Evolutionary conservation across 1,140 invertebrate species (phyloP), one percentile per base, ranked within the genome.

Genomic region (Acromyrmex echinatior): DNA sequence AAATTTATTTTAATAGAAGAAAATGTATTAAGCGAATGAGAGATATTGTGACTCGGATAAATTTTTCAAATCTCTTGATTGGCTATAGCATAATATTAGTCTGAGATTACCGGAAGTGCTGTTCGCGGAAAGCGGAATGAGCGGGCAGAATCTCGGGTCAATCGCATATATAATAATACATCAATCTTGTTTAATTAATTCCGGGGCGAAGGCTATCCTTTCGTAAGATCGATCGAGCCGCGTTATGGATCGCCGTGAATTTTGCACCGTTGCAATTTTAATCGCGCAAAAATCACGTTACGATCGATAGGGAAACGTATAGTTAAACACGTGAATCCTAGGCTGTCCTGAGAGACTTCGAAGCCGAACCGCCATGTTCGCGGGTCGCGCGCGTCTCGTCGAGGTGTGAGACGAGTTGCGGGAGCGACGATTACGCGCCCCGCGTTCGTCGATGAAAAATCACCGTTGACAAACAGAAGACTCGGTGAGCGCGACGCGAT

Each of bases 401-500:
- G 58, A 70, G 39, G 39, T 49, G 25, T 21, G 21, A 21, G 21
- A 21, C 21, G 21, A 21, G 21, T 4, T 18, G 3, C 60, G 25
- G 21, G 60, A 21, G 49, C 25, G 45, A 25, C 21, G 31, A 0
- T 0, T 18, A 56, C 53, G 53, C 18, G 53, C n/a, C 56, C 2
- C 45, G 35, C 45, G 9, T 53, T 73, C 70, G 18, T 28, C 49
- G 16, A 3, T 25, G 16, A 51, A 84, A 84, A 84, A 62, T n/a
- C 60, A 18, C 58, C 70, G 56, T 62, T 84, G 70, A 63, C 70
- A 84, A 84, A 84, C 80, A 84, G 39, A 73, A 84, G 39, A 73
- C 53, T 35, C 79, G 51, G 6, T 3, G 31, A 18, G 21, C 4
- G 53, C 14, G 28, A 45, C 16, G 25, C 35, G 79, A 84, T 74